Evolutionary conservation across 2,888 invertebrate genomes (phyloP).

Genomic region (Bembecia ichneumoniformis): DNA sequence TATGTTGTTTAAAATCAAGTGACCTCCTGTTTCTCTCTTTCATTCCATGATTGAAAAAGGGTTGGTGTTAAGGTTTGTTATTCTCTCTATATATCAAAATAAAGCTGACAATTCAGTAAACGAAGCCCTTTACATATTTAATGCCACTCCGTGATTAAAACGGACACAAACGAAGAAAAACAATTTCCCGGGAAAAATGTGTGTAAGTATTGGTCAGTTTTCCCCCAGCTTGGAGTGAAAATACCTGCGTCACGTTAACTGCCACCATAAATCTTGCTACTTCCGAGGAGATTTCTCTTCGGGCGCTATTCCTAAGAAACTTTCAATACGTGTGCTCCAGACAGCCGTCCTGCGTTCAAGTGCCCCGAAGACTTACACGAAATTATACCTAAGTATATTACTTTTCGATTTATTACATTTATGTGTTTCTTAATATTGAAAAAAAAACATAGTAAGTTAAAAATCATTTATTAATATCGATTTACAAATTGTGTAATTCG

Average conservation of each 20-base stretch:
- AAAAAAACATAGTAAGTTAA: too few relatives aligned
- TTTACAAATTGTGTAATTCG: too few relatives aligned
- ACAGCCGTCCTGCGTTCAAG: conserved; percentile 42
- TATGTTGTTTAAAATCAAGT: too few relatives aligned
- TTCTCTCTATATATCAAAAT: not conserved
- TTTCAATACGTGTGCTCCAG: conserved; percentile 49
- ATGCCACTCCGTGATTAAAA: conserved; percentile 19
- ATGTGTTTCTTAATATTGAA: not conserved
- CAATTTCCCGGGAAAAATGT: conserved; percentile 21
- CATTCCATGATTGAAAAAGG: too few relatives aligned
- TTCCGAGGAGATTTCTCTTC: conserved; percentile 57
- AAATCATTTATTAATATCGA: too few relatives aligned
- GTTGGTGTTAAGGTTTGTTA: not conserved
- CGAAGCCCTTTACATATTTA: conserved; percentile 13
- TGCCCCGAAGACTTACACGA: conserved; percentile 36
- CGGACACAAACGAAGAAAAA: conserved; percentile 18
- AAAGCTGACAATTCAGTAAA: not conserved
- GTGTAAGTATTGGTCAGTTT: conserved; percentile 44
- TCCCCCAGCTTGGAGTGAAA: conserved; percentile 29
- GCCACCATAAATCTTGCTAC: conserved; percentile 55
- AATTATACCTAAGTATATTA: conserved; percentile 18
- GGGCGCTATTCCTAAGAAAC: conserved; percentile 40
- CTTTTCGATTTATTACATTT: conserved; percentile 3
- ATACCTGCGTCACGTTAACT: conserved; percentile 62
- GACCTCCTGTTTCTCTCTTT: too few relatives aligned